Conservation (phyloP, 2,113 vertebrate genomes). For the Natator depressus region DNA sequence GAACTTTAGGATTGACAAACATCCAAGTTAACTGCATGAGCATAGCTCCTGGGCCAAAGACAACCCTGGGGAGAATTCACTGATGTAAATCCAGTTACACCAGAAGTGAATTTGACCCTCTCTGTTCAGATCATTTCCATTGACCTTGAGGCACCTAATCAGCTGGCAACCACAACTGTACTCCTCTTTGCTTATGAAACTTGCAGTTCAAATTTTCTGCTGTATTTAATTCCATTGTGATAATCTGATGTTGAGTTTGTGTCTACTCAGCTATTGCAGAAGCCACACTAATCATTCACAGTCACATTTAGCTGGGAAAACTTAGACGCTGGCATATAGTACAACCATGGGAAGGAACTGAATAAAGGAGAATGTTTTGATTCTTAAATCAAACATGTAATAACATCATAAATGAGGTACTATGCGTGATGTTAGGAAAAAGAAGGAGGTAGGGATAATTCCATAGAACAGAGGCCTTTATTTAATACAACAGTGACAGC, state of each 20-base stretch:
- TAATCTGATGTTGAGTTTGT: not conserved
- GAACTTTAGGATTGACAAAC: constrained; percentile 14
- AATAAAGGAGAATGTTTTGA: not conserved
- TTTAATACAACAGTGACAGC: not conserved
- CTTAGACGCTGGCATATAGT: not conserved
- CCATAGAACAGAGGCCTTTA: not conserved
- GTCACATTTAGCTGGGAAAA: not conserved
- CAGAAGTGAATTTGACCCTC: not conserved
- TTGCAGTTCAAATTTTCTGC: not conserved
- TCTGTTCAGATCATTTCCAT: not conserved
- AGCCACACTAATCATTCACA: not conserved
- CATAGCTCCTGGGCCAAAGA: not conserved
- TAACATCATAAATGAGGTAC: not conserved
- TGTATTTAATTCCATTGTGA: not conserved
- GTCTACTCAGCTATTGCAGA: not conserved
- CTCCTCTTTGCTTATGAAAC: not conserved
- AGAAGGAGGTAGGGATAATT: not conserved
- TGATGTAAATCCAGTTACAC: not conserved
- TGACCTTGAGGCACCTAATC: not conserved
- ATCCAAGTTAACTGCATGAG: not conserved
- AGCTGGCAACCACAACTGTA: not conserved
- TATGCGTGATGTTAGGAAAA: not conserved
- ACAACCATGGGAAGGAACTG: not conserved
- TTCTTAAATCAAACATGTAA: not conserved
- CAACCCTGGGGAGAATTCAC: not conserved